phyloP scores from a whole-genome alignment of 64 coral and sea anemone species.

The Montipora capricornis region DNA sequence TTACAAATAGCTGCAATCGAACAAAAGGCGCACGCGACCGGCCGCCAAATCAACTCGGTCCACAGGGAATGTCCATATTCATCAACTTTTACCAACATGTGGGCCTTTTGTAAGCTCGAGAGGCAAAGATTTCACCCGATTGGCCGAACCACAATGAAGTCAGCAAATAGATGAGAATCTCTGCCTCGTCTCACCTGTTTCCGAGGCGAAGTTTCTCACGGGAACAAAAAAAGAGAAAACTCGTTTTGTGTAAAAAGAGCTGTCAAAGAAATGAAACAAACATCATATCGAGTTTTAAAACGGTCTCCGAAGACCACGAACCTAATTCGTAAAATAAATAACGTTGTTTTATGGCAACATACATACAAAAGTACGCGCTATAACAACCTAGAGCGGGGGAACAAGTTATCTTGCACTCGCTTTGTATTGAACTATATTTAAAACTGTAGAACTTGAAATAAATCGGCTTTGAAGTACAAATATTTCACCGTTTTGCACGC shows the following conservation, averaged over 20 bases:
- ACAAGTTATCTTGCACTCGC: no score
- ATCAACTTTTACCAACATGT: conserved; percentile 73
- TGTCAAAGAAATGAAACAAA: conserved; percentile 8
- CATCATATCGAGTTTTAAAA: conserved; percentile 17
- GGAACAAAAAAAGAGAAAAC: conserved; percentile 50
- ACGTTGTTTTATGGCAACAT: no score
- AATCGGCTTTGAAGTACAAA: no score
- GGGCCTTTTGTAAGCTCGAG: conserved; percentile 76
- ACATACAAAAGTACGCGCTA: no score
- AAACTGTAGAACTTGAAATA: no score
- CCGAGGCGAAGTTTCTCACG: conserved; percentile 67
- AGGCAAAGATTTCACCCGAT: conserved; percentile 47
- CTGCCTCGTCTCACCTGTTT: conserved; percentile 80
- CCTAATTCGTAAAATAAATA: no score
- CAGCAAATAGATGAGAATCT: conserved; percentile 79
- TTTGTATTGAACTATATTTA: no score
- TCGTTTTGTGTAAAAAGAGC: conserved; percentile 12
- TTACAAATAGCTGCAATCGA: conserved; percentile 84
- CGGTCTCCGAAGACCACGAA: not conserved
- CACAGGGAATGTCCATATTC: conserved; percentile 81
- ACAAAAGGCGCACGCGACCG: conserved; percentile 96
- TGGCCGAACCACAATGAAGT: conserved; percentile 70
- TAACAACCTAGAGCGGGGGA: no score
- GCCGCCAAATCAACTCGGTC: conserved; percentile 74
- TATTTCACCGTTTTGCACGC: not conserved